phyloP scores from a whole-genome alignment of 2,888 invertebrate species.

The Watsonalla binaria region DNA sequence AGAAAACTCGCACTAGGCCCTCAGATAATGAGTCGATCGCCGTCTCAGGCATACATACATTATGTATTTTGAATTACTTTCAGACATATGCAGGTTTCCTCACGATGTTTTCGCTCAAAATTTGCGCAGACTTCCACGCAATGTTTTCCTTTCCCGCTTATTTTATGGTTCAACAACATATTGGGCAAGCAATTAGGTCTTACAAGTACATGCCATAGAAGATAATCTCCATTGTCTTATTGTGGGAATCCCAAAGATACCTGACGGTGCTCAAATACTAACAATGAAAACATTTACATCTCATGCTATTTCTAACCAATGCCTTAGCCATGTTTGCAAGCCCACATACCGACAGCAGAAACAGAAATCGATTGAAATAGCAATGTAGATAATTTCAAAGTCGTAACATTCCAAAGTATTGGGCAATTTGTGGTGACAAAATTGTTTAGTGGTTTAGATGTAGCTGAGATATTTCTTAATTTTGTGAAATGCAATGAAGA shows the following conservation, averaged over 20 bases:
- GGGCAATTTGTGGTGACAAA: not conserved
- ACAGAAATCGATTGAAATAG: slow-evolving; percentile 3
- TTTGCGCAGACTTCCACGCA: too few species aligned
- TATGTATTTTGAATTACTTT: too few species aligned
- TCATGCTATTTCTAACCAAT: not conserved
- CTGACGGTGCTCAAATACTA: not conserved
- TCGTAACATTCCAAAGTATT: not conserved
- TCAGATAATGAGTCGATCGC: too few species aligned
- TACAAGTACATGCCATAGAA: too few species aligned
- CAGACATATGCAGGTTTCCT: too few species aligned
- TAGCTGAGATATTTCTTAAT: not conserved
- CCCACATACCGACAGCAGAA: slow-evolving; percentile 2
- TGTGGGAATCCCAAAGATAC: not conserved
- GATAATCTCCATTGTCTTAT: not conserved
- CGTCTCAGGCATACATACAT: too few species aligned
- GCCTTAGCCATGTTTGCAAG: not conserved
- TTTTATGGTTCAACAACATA: too few species aligned
- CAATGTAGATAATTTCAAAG: slow-evolving; percentile 1
- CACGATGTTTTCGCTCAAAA: too few species aligned
- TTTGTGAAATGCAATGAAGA: too few species aligned
- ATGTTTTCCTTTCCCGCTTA: too few species aligned
- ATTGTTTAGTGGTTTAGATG: not conserved
- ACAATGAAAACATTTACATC: slow-evolving; percentile 3
- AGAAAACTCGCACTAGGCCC: too few species aligned
- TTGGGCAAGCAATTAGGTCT: too few species aligned